Conservation (phyloP, 2,113 vertebrate genomes). For the Scatophagus argus region DNA sequence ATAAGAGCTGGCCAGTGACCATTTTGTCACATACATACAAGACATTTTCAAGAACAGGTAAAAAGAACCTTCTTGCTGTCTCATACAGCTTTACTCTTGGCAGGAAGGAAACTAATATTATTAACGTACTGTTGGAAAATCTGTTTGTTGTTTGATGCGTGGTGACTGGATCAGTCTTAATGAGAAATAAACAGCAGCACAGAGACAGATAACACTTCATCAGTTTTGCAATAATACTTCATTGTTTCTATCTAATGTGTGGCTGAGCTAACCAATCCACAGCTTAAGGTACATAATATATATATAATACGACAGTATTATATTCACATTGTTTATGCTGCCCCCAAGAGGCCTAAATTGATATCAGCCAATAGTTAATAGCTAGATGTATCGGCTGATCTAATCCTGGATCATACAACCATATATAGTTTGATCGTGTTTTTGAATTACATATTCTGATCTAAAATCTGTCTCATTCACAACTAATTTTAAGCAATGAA, state of each 20-base stretch:
- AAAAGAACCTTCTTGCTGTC: not conserved
- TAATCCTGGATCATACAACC: not conserved
- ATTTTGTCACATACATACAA: not conserved
- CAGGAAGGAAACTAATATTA: not conserved
- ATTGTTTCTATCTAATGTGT: not conserved
- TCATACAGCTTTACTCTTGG: not conserved
- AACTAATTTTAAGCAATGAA: not conserved
- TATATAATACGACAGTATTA: not conserved
- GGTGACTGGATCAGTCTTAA: slow-evolving; percentile 3
- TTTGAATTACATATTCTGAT: not conserved
- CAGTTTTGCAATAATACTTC: not conserved
- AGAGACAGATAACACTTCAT: slow-evolving; percentile 6
- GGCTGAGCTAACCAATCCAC: not conserved
- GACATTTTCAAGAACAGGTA: not conserved
- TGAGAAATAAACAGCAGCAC: slow-evolving; percentile 5
- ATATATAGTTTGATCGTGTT: not conserved
- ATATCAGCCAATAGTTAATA: not conserved
- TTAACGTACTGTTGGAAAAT: not conserved
- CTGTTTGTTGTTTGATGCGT: not conserved
- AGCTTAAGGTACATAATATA: no score
- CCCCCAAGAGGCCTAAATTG: not conserved
- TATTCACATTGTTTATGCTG: not conserved
- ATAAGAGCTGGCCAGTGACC: not conserved
- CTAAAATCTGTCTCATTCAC: not conserved
- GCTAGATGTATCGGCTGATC: not conserved